Evolutionary conservation across 1,140 invertebrate genomes (phyloP), one percentile per base, ranked within the genome.

Genomic region (Drosophila baimaii): DNA sequence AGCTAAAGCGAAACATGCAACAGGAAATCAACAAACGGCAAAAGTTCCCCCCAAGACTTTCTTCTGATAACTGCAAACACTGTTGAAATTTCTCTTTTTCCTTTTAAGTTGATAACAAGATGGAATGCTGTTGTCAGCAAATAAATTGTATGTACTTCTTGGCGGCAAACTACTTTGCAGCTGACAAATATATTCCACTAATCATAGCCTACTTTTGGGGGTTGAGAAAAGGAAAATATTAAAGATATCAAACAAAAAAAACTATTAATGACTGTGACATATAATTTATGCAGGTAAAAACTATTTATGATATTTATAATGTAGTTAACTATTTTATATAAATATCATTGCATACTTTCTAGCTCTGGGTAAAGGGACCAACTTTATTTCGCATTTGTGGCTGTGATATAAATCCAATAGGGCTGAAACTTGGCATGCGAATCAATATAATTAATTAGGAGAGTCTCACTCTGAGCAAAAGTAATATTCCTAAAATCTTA

Each of bases 381-480:
- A 29, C 27, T 29, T 33, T 5, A 33, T 5, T 13, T 0, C 12
- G 31, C 3, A 13, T 27, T 25, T 17, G 9, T 49, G 29, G 6
- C 12, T 2, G 0, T 5, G 15, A 31, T 31, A 19, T 21, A 5
- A 7, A 7, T 19, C 2, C n/a, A 8, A 19, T 19, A 3, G 0
- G 19, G 3, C 5, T 51, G 10, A 51, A 51, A 19, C 0, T 29
- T 33, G 12, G 49, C 33, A 52, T 15, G 19, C 15, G 7, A 9
- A 4, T 52, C 33, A 19, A 0, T 21, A 15, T 33, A 5, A 5
- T 15, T 3, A 2, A 52, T 15, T 19, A 1, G 7, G 1, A 21
- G 3, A 19, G 4, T 15, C 3, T 0, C 0, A 21, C 0, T 5
- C 5, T 33, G 3, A 33, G 0, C 1, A 15, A 2, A 0, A 15